Evolutionary conservation across 2,888 invertebrate species (phyloP), one percentile per base, ranked within the genome.

Genomic region (Globia sparganii): DNA sequence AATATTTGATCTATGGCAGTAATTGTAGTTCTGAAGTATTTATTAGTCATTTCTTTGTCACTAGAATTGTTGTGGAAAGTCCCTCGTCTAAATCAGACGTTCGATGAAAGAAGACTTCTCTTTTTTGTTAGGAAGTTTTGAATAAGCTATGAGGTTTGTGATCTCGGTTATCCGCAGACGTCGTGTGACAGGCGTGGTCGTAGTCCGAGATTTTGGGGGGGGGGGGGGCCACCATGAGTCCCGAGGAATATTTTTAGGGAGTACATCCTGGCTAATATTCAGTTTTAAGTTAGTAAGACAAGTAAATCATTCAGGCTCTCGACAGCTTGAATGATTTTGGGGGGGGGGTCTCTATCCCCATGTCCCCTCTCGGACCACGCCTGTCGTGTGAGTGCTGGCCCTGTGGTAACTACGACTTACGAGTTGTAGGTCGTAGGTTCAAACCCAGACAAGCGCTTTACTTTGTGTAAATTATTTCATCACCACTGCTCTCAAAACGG

Each of bases 1-100:
- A 75, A 72, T 75, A 67, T 81, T 73, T 75, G 71, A 77, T 77
- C 61, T 72, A 58, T 78, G 37, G 18, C 53, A 66, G 61, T 70
- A 64, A 61, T 78, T 83, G 62, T 66, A 61, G 28, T 73, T 72
- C 37, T 75, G 46, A 58, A 61, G 59, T 79, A 61, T 53, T 67
- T 69, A 59, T 75, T 67, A 71, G 72, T 78, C 64, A 81, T 73
- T 76, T 68, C 65, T 75, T 72, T 83, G 72, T 76, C 72, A 64
- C 72, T 49, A 34, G 68, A 74, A 81, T 69, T 28, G 40, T n/a
- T 58, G 28, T 53, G 86, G 83, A 64, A 81, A 82, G 72, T 72
- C 74, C 77, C 72, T 58, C 11, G 37, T 77, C 43, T 53, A 1
- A 49, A 25, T 72, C 9, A 5, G 9, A 59, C n/a, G 21, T 53